A percentile compares a stretch with the other conserved stretches of the same genome.
Conservation (phyloP, 2,113 vertebrate genomes). For the Aphyosemion australe region DNA sequence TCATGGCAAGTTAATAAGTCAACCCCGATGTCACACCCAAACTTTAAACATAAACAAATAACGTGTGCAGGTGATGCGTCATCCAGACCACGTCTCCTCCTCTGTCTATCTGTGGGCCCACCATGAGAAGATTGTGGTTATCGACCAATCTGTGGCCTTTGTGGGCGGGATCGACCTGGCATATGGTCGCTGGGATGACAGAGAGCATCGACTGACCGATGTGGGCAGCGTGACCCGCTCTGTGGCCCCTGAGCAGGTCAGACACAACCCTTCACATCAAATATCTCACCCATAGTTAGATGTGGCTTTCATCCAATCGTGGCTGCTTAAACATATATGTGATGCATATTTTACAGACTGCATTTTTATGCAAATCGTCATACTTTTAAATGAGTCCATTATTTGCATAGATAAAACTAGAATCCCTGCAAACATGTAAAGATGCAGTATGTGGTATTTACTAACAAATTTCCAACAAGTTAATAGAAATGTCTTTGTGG, state of each 20-base stretch:
- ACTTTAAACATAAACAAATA: no score
- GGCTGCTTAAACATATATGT: no score
- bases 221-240: constrained; percentile 91
- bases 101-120: constrained; percentile 94
- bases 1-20: not conserved
- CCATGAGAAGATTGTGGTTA: constrained; percentile 89
- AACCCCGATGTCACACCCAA: no score
- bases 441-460: no score
- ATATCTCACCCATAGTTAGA: not conserved
- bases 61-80: constrained; percentile 89
- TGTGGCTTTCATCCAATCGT: no score
- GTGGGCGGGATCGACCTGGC: constrained; percentile 93
- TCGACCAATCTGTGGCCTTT: constrained; percentile 92
- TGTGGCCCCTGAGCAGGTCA: constrained; percentile 71
- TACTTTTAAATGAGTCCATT: not conserved
- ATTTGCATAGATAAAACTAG: not conserved
- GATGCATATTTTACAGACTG: no score
- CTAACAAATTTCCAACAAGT: no score
- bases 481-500: no score
- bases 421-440: not conserved
- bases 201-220: constrained; percentile 90
- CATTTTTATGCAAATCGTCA: not conserved
- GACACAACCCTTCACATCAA: constrained; percentile 16
- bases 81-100: constrained; percentile 95
- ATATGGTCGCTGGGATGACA: constrained; percentile 93